Base-by-base conservation (phyloP, 2,113 vertebrate genomes). In the Rousettus leschenaultii region DNA sequence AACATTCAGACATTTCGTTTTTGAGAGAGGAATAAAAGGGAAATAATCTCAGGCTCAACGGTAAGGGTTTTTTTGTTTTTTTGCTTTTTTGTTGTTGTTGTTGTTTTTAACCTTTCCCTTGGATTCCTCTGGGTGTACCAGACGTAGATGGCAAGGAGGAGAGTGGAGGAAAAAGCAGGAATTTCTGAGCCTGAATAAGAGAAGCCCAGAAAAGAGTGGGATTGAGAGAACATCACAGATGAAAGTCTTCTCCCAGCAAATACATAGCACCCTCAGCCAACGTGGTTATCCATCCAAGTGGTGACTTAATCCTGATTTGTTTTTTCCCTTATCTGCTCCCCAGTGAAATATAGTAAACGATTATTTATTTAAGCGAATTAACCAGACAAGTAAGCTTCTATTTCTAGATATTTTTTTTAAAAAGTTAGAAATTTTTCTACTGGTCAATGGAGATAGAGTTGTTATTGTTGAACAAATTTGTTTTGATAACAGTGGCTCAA, bases 1-100 rank as follows among this genome's bases (percentile, higher is more conserved):
- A 96, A 77, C 59, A 75, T 59, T 82, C 74, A 59, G 30, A 55
- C 30, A 88, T 95, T 61, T 97, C 94, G 79, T 91, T 95, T 74
- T 74, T 84, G 90, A 68, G 40, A 75, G 83, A 19, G 2, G 24
- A 35, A 68, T 59, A 63, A 68, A 28, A 43, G 28, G 33, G 1
- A 92, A 91, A 79, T 35, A 26, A 61, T 66, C 43, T 57, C 33
- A 79, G 33, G n/a, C 21, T 90, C n/a, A 73, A 65, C 43, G 59
- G 78, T 71, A 70, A 80, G 68, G 3, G 3, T 40, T 40, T 40
- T 33, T 6, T 59, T 59, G 48, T 51, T 51, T 51, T 12, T 14
- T 51, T 51, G 48, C 15, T 51, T 51, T 13, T n/a, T n/a, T n/a
- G n/a, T n/a, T n/a, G n/a, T n/a, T n/a, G n/a, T 51, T 51, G 51